Evolutionary conservation across 1,140 invertebrate genomes (phyloP).

Genomic region (Drosophila repletoides): DNA sequence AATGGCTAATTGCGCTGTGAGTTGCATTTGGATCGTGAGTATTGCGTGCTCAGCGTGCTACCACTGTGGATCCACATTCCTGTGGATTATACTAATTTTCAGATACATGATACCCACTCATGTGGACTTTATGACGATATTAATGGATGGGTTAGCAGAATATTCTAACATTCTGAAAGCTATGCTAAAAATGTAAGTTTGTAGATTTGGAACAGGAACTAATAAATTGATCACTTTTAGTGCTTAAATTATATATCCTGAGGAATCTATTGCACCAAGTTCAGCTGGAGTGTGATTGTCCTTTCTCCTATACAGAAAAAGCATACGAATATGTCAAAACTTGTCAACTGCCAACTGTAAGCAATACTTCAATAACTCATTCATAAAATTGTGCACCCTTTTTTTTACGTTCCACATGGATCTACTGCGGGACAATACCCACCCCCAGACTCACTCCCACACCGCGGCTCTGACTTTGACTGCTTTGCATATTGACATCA

Average conservation of each 20-base stretch:
- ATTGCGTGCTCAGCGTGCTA: slow-evolving; percentile 19
- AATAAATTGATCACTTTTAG: too few species aligned
- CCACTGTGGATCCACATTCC: background rate
- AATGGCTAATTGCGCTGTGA: slow-evolving; percentile 48
- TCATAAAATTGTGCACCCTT: slow-evolving; percentile 22
- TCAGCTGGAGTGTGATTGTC: too few species aligned
- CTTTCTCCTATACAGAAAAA: too few species aligned
- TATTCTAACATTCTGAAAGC: too few species aligned
- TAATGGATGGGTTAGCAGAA: too few species aligned
- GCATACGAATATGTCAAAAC: slow-evolving; percentile 16
- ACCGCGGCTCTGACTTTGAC: slow-evolving; percentile 19
- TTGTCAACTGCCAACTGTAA: slow-evolving; percentile 24
- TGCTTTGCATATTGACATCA: slow-evolving; percentile 79
- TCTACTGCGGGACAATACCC: slow-evolving; percentile 34
- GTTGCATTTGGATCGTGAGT: slow-evolving; percentile 27
- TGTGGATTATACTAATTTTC: too few species aligned
- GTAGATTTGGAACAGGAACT: too few species aligned
- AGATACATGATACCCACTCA: too few species aligned
- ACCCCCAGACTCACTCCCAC: slow-evolving; percentile 19
- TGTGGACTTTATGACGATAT: too few species aligned
- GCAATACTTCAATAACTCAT: slow-evolving; percentile 43
- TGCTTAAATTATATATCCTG: too few species aligned
- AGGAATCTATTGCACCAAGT: background rate
- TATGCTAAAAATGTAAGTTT: too few species aligned
- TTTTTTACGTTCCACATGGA: slow-evolving; percentile 23